Evolutionary conservation across 2,888 invertebrate species (phyloP), one percentile per base, ranked within the genome.

Genomic region (Cephus nigrinus): DNA sequence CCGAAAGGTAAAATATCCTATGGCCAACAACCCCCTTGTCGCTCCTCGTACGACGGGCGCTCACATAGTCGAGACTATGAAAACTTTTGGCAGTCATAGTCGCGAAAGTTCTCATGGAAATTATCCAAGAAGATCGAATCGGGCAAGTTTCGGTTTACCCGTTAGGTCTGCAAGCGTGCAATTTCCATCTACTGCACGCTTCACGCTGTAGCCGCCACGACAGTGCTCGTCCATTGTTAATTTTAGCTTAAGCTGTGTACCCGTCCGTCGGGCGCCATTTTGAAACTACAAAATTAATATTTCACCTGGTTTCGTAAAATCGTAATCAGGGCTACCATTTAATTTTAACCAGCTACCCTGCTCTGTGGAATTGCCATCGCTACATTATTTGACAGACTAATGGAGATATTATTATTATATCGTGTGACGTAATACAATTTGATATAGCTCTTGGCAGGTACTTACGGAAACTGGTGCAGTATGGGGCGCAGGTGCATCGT

Each of bases 401-500:
- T 36, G 4, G 4, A 12, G 12, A 12, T 36, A 1, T 36, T 36
- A 36, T 36, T 36, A 12, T 36, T 68, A 73, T 69, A 40, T 69
- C 9, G 73, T 30, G 15, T 75, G 69, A 75, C 55, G 55, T 23
- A 23, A 55, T 23, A 40, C 2, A 69, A 35, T 72, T 34, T 34
- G 74, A 79, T 79, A 76, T 73, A 12, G 73, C 68, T 33, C 33
- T 69, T 76, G 75, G 76, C 80, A 78, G 81, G 82, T 82, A 89
- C 89, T 89, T 80, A 90, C 90, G 78, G 90, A 90, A 84, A 88
- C 90, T 76, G 90, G 90, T 81, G 90, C 90, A 79, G 90, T 89
- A 77, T 88, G 88, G 82, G 89, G 89, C 75, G 87, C 83, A 77
- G 87, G 85, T 77, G 82, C 82, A 78, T 87, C 88, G 84, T 88